Conservation (phyloP, 2,113 vertebrate genomes). For the Pagrus major region DNA sequence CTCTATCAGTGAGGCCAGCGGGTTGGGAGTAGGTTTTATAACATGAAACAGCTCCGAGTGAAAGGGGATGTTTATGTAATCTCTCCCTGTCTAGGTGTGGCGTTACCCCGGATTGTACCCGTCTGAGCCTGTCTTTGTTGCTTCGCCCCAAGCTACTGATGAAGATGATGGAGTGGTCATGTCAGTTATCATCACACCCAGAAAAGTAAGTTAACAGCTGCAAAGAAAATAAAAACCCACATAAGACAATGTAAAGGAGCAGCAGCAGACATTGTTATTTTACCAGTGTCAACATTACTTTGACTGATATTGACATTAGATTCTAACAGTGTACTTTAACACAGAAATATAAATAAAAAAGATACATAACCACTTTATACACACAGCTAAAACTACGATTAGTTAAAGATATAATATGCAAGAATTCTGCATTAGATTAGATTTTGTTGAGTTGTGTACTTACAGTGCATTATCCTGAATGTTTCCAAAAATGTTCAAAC, state of each 20-base stretch:
- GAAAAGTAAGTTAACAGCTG: constrained; percentile 81
- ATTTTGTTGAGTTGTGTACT: too few relatives aligned
- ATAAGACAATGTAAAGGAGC: neutral
- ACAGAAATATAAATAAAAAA: constrained; percentile 3
- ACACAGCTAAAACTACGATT: too few relatives aligned
- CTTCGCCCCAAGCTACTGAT: constrained; percentile 84
- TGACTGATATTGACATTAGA: neutral
- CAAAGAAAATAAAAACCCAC: neutral
- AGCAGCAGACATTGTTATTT: neutral
- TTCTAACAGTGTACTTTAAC: neutral
- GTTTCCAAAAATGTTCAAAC: too few relatives aligned
- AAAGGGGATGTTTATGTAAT: constrained; percentile 53
- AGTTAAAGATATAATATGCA: too few relatives aligned
- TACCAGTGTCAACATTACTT: neutral
- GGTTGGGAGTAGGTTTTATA: constrained; percentile 40
- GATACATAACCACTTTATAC: neutral
- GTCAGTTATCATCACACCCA: constrained; percentile 91
- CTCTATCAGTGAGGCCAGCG: constrained; percentile 8
- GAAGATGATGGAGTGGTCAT: constrained; percentile 94
- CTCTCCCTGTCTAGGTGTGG: constrained; percentile 87
- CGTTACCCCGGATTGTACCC: constrained; percentile 90
- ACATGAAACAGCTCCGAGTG: constrained; percentile 59
- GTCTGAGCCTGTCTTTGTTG: constrained; percentile 95
- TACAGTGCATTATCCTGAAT: too few relatives aligned
- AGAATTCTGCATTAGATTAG: too few relatives aligned